Percentiles rank a stretch among this genome's conserved stretches.
These are phyloP conservation scores for Pollenia labialis DNA, from an alignment of 2,888 invertebrate genomes.

Conservation along the genomic window DNA sequence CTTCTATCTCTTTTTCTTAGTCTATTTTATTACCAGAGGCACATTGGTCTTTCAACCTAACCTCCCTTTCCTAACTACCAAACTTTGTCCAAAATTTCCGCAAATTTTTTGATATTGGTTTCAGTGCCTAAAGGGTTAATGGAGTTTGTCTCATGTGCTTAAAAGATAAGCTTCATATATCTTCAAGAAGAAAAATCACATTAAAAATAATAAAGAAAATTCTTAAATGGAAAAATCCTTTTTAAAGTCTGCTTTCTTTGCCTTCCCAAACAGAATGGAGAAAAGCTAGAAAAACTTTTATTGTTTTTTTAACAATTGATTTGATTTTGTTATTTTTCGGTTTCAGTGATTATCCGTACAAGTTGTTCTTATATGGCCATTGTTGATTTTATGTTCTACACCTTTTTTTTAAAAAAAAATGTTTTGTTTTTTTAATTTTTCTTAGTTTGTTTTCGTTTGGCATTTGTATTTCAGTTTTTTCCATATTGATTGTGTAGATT, in stretches of 20 bases:
- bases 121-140: slow-evolving; percentile 2
- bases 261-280: not conserved
- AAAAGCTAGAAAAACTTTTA: slow-evolving; percentile 15
- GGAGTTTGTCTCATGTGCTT: not conserved
- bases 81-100: not conserved
- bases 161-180: slow-evolving; percentile 9
- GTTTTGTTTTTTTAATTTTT: not conserved
- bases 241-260: slow-evolving; percentile 36
- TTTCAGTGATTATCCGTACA: slow-evolving; percentile 47
- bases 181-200: not conserved
- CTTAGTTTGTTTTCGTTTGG: not conserved
- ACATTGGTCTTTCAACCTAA: too few species aligned
- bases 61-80: too few species aligned
- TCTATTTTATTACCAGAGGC: too few species aligned
- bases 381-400: slow-evolving; percentile 41
- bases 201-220: slow-evolving; percentile 4
- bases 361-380: slow-evolving; percentile 47
- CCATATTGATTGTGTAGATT: slow-evolving; percentile 38
- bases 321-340: slow-evolving; percentile 61
- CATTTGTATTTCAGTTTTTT: slow-evolving; percentile 14
- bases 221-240: slow-evolving; percentile 2
- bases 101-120: not conserved
- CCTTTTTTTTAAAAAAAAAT: slow-evolving; percentile 35
- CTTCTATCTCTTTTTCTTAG: too few species aligned
- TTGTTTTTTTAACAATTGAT: slow-evolving; percentile 50